Base-by-base conservation (phyloP, 2,113 vertebrate species). In the Trogon melanurus region DNA sequence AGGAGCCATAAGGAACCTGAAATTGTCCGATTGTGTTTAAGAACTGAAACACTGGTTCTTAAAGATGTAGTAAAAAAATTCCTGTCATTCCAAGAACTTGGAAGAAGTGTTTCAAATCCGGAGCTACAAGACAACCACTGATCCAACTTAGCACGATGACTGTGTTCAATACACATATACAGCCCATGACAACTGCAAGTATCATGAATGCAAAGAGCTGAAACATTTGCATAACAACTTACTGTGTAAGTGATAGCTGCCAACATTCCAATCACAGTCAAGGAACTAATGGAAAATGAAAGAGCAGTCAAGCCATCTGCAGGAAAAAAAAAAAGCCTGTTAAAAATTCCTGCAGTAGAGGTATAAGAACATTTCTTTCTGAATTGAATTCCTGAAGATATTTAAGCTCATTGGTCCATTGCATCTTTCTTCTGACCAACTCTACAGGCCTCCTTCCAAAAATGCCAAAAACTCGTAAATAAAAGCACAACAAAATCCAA, bases 241-340 rank as follows among this genome's bases (percentile, higher is more conserved):
- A 99, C 99, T 72, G 99, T 99, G 96, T 99, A 99, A 85, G 99
- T 99, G 98, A 99, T 99, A 90, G 99, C 98, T 96, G 99, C 99
- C 98, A 99, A 95, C 99, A 99, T 99, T 96, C 99, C 99, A 96
- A 99, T 98, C 98, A 99, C 98, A 94, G 99, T 99, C 98, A 99
- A 97, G 78, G 99, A 98, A 97, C 99, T 99, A 98, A 99, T 99
- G 96, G 99, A 99, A 98, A 99, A 99, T 18, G 99, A 99, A 93
- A 99, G 97, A 27, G 99, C 99, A 80, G 98, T 98, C 97, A 99
- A 98, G 70, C 99, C 99, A 98, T 99, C 99, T 99, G 98, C 25
- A 97, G 95, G 88, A 41, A 41, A 88, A 34, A 67, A 20, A 78
- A 22, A 84, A 54, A 62, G 13, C 17, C 4, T 36, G 36, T 47